phyloP scores from a whole-genome alignment of 2,113 vertebrate species.

The Anguilla japonica region DNA sequence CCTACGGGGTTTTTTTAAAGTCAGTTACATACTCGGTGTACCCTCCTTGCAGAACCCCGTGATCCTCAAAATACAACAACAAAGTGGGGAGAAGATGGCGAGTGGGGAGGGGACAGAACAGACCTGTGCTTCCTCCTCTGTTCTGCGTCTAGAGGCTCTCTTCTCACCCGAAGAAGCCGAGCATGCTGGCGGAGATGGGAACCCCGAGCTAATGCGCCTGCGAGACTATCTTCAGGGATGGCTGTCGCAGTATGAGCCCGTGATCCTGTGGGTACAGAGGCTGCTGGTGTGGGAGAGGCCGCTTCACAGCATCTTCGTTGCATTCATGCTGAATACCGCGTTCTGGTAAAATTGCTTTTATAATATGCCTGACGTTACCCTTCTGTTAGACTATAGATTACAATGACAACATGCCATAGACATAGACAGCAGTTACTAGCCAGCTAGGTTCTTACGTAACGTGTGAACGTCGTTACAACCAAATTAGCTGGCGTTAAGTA shows the following conservation, averaged over 20 bases:
- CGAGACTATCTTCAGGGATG: conserved; percentile 77
- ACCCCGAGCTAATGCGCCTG: conserved; percentile 66
- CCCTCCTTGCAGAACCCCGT: conserved; percentile 53
- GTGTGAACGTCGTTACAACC: background rate
- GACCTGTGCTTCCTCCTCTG: conserved; percentile 54
- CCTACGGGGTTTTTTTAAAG: background rate
- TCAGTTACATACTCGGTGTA: conserved; percentile 40
- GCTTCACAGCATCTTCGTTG: conserved; percentile 82
- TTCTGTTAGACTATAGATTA: too few species aligned
- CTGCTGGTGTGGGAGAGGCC: conserved; percentile 94
- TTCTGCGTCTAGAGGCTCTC: conserved; percentile 67
- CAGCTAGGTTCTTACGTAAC: background rate
- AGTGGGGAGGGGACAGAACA: conserved; percentile 68
- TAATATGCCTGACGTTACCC: too few species aligned
- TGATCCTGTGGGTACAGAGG: conserved; percentile 78
- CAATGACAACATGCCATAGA: too few species aligned
- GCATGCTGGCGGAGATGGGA: conserved; percentile 47
- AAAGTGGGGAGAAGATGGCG: conserved; percentile 70
- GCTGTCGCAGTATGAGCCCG: conserved; percentile 74
- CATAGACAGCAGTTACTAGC: too few species aligned
- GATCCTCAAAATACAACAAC: conserved; percentile 67
- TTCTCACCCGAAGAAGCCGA: conserved; percentile 63
- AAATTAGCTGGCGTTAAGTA: background rate
- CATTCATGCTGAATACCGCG: conserved; percentile 82
- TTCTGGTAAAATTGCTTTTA: conserved; percentile 79